These are phyloP conservation scores for Actinia equina DNA, from an alignment of 64 coral and sea anemone species.

Conservation along the genomic window DNA sequence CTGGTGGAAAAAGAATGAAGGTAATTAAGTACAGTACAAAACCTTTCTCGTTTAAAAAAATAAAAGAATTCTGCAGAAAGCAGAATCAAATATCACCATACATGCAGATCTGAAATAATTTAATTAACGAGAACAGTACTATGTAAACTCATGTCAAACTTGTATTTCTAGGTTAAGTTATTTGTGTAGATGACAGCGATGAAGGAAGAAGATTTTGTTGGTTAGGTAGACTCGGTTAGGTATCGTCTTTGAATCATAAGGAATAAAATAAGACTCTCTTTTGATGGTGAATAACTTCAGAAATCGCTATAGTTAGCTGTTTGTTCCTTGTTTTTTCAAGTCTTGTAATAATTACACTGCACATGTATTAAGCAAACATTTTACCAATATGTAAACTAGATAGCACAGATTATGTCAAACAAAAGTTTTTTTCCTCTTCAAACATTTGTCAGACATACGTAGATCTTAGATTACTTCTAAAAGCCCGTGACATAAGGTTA, in stretches of 20 bases:
- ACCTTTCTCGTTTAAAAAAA: not conserved
- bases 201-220: too few relatives aligned
- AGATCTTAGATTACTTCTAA: not conserved
- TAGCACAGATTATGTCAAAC: conserved; percentile 8
- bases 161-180: not conserved
- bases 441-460: not conserved
- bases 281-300: not conserved
- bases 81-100: not conserved
- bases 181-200: not conserved
- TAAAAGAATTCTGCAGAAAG: not conserved
- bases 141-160: not conserved
- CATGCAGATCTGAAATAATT: not conserved
- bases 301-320: not conserved
- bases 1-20: not conserved
- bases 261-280: not conserved
- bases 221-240: too few relatives aligned
- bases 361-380: not conserved
- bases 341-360: not conserved
- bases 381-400: conserved; percentile 26
- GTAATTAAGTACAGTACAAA: not conserved
- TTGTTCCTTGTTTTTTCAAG: not conserved
- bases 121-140: not conserved
- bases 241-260: too few relatives aligned
- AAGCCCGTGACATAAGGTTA: not conserved
- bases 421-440: not conserved